Conservation (phyloP, 2,113 vertebrate species). For the Sturnus vulgaris region DNA sequence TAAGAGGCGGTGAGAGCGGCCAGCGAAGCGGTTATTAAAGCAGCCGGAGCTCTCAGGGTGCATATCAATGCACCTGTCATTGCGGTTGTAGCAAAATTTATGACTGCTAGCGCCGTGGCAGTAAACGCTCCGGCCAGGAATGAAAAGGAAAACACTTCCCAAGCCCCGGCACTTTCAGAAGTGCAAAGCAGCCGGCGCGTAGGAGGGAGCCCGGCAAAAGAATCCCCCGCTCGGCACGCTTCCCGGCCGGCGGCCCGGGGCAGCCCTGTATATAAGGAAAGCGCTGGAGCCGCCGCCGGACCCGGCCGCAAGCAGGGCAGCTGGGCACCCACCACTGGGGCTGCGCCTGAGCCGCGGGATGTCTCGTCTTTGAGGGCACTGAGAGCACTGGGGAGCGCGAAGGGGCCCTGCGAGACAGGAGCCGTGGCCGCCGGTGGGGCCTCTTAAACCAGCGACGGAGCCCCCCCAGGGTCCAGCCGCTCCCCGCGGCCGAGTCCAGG, state of each 20-base stretch:
- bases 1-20: constrained; percentile 76
- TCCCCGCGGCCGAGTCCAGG: not conserved
- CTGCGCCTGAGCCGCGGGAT: not conserved
- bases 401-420: not conserved
- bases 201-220: constrained; percentile 91
- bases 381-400: not conserved
- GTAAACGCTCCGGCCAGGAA: constrained; percentile 90
- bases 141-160: constrained; percentile 88
- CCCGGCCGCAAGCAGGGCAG: not conserved
- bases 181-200: constrained; percentile 89
- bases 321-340: not conserved
- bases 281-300: not conserved
- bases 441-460: not conserved
- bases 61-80: constrained; percentile 99
- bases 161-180: constrained; percentile 81
- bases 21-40: constrained; percentile 83
- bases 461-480: not conserved
- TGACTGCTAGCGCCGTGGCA: constrained; percentile 86
- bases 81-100: constrained; percentile 94
- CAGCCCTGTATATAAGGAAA: constrained; percentile 76
- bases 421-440: not conserved
- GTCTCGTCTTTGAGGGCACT: not conserved
- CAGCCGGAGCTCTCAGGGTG: constrained; percentile 83
- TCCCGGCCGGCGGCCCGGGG: constrained; percentile 54
- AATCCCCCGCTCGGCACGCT: constrained; percentile 84